Base-by-base conservation (phyloP, 2,797 vertebrate species). In the Percopsis omiscomaycus region DNA sequence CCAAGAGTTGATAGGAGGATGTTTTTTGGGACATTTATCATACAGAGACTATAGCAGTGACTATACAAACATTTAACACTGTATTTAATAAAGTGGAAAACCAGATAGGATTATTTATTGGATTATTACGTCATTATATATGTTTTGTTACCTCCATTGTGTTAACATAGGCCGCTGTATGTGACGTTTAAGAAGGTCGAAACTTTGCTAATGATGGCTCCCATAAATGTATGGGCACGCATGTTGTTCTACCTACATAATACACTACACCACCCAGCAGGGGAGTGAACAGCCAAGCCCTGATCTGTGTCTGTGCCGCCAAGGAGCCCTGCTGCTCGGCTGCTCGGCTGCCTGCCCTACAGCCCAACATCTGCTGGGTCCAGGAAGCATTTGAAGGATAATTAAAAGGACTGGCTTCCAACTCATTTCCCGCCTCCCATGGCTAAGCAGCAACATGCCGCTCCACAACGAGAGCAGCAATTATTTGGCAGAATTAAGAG, bases 351-450 rank as follows among this genome's bases (percentile, higher is more conserved):
- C 83, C 78, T 89, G 87, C 89, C 89, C 89, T 30, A 82, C 87
- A 89, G 90, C 84, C 81, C 80, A 90, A 91, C 89, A 90, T 91
- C 90, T 92, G 90, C 87, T 85, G 85, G 86, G 82, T 51, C 73
- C 89, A 88, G 88, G 87, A 89, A 90, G 87, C 88, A 87, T 91
- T 86, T 86, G 89, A 89, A 86, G 86, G 88, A 90, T 90, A 91
- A 91, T 92, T 90, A 91, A 90, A 91, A 91, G 81, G 84, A 88
- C 83, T 48, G 71, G 85, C 88, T 88, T 90, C 87, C 86, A 89
- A 88, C 83, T 91, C 86, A 91, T 91, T 90, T 89, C 86, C 88
- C 83, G 66, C 89, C 87, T 90, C 89, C 89, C 82, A 79, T 86
- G 83, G 89, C 86, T 88, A 76, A 83, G 84, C 89, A 86, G 81